Evolutionary conservation across 2,888 invertebrate genomes (phyloP), one percentile per base, ranked within the genome.

Genomic region (Calameuta idolon): DNA sequence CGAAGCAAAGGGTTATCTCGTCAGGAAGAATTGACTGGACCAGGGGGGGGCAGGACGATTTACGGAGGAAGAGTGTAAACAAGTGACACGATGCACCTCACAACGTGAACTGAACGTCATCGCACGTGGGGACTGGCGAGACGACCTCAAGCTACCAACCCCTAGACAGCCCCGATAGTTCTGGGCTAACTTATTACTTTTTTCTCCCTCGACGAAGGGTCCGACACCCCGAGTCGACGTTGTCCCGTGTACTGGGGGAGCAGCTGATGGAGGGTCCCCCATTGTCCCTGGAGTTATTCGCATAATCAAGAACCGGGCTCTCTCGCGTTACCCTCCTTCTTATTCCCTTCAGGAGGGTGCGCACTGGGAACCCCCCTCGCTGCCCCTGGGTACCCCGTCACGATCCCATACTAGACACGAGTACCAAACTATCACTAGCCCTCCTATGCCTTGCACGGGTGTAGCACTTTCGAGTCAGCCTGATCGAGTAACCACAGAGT

Each of bases 221-320:
- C 84, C 87, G 78, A 86, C 89, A 92, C 92, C 88, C 90, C 88
- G 91, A 92, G 92, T 90, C 90, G 89, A 87, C 76, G 76, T 75
- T 78, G 78, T 68, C 69, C 73, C 78, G 75, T 37, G 77, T 40
- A 55, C 37, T 76, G 74, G 82, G 85, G 82, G 85, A 88, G 90
- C 91, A 90, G 90, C 90, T 90, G 90, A 90, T 86, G 87, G 81
- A 81, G 82, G 85, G 82, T 84, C 80, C 87, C 81, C 87, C 81
- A 89, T 91, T 90, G 89, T 90, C 85, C 83, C 86, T 84, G 55
- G 2, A 87, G 87, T 87, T 87, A 88, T 88, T 89, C 88, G 89
- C 87, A 88, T 89, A 88, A 90, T 89, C 89, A 87, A 89, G 85
- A 81, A 77, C 68, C 73, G 30, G 71, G 33, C 75, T 86, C 83